phyloP scores from a whole-genome alignment of 2,888 invertebrate genomes.

The Meteorus cinctellus region DNA sequence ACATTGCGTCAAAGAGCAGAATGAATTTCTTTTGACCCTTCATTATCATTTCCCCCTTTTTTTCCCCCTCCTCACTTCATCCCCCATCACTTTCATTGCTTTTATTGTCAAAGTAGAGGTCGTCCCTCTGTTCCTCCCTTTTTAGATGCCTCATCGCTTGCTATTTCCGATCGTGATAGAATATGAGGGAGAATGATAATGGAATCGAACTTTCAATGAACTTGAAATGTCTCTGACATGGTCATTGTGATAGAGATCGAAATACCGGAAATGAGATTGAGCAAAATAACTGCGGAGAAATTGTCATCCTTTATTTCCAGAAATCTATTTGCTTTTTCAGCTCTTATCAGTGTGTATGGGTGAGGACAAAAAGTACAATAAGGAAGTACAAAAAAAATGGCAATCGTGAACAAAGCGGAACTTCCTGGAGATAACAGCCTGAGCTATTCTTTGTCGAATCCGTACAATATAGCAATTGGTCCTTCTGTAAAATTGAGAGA shows the following conservation, averaged over 20 bases:
- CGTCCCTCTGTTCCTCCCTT: constrained; percentile 25
- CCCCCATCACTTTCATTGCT: constrained; percentile 12
- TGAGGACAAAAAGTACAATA: neutral
- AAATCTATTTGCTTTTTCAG: neutral
- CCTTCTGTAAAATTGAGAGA: constrained; percentile 15
- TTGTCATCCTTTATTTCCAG: constrained; percentile 7
- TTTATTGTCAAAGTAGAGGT: constrained; percentile 1
- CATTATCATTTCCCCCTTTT: neutral
- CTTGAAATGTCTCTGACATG: constrained; percentile 15
- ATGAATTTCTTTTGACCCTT: constrained; percentile 9
- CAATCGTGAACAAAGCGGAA: constrained; percentile 18
- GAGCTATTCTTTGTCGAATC: constrained; percentile 20
- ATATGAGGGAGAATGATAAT: constrained; percentile 12
- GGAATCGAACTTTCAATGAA: constrained; percentile 21
- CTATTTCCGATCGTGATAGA: constrained; percentile 10
- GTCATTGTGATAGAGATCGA: constrained; percentile 10
- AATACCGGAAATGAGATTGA: constrained; percentile 27
- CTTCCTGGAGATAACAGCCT: constrained; percentile 25
- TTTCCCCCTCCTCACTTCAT: neutral
- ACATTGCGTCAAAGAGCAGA: neutral
- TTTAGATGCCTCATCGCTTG: constrained; percentile 9
- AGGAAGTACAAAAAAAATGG: neutral
- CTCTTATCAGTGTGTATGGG: neutral
- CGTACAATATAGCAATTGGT: constrained; percentile 26
- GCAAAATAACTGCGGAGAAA: constrained; percentile 17